phyloP scores from a whole-genome alignment of 1,140 invertebrate species.

The Cotesia chilonis region DNA sequence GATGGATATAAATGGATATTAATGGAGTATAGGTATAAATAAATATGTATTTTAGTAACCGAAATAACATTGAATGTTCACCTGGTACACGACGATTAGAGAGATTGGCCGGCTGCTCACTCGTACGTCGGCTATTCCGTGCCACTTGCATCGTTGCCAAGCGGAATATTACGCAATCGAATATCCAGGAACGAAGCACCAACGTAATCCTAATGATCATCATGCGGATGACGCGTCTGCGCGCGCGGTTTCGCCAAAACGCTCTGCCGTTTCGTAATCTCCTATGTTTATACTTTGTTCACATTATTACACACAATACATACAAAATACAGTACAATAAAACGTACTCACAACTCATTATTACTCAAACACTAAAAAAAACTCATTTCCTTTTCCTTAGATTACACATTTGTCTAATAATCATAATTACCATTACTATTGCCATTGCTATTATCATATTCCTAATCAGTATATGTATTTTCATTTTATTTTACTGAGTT shows the following conservation, averaged over 20 bases:
- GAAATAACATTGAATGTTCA: slow-evolving; percentile 30
- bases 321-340: background rate
- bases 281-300: background rate
- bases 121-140: slow-evolving; percentile 17
- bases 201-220: slow-evolving; percentile 41
- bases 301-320: background rate
- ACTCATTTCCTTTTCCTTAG: no score
- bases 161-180: slow-evolving; percentile 38
- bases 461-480: no score
- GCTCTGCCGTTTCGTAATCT: slow-evolving; percentile 23
- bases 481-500: no score
- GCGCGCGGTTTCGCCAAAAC: slow-evolving; percentile 28
- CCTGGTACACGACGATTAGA: slow-evolving; percentile 29
- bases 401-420: no score
- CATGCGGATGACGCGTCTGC: slow-evolving; percentile 28
- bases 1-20: background rate
- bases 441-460: no score
- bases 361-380: no score
- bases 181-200: slow-evolving; percentile 36
- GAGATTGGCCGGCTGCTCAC: slow-evolving; percentile 25
- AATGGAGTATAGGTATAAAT: slow-evolving; percentile 18
- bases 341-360: no score
- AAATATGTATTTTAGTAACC: slow-evolving; percentile 30
- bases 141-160: slow-evolving; percentile 42
- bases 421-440: no score